Percentiles rank a stretch among this genome's conserved stretches.
These are phyloP conservation scores for Isichthys henryi DNA, from an alignment of 2,113 vertebrate species.

Conservation along the genomic window DNA sequence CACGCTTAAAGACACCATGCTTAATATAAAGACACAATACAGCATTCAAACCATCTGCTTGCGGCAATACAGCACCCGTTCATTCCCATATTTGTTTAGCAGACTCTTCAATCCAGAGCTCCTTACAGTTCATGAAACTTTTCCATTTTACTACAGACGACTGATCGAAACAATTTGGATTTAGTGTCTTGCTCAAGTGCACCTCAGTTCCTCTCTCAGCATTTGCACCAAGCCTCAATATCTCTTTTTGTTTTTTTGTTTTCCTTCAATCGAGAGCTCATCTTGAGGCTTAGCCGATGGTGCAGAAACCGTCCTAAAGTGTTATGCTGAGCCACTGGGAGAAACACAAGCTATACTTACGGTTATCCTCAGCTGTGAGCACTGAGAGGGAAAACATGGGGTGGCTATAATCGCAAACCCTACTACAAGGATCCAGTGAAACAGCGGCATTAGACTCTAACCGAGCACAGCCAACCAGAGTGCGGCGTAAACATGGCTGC, in stretches of 20 bases:
- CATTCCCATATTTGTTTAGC: background rate
- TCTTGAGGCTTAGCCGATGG: background rate
- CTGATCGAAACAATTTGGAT: background rate
- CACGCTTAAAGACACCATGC: background rate
- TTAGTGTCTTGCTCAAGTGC: slow-evolving; percentile 2
- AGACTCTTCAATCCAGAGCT: background rate
- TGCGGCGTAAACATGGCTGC: background rate
- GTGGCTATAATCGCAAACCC: background rate
- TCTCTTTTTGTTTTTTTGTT: background rate
- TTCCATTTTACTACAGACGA: background rate
- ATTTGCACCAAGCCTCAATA: background rate
- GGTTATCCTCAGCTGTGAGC: background rate
- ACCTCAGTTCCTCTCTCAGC: background rate
- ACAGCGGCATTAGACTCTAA: background rate
- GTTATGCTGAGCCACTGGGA: background rate
- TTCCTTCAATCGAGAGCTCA: background rate
- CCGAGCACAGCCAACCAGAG: background rate
- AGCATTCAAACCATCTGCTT: slow-evolving; percentile 18
- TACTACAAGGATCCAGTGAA: background rate
- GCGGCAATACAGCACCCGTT: background rate
- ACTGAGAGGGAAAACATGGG: background rate
- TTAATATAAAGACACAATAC: background rate
- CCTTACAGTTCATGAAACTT: background rate
- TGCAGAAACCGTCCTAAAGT: background rate
- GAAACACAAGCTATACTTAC: background rate